Base-by-base conservation (phyloP, 1,140 invertebrate genomes). In the Lineus longissimus region DNA sequence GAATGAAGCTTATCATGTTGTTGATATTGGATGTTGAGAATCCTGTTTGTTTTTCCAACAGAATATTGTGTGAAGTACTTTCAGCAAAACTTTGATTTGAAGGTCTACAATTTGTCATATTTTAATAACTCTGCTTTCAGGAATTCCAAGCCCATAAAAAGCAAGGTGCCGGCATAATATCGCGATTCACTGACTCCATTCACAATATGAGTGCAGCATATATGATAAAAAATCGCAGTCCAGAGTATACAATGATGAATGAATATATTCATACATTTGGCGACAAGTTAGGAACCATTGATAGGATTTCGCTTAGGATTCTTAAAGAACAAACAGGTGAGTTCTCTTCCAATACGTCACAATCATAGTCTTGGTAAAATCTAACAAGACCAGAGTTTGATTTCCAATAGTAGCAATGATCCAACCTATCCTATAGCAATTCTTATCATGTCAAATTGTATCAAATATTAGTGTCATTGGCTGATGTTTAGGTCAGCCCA, bases 141-240 rank as follows among this genome's bases (percentile, higher is more conserved):
- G 88, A 90, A 74, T 89, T 90, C 74, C 83, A 81, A 57, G 74
- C 85, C 59, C 84, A 88, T 73, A 85, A 87, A 55, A 89, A 87
- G 79, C 86, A 85, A 74, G 84, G 84, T 62, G 80, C 81, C 45
- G 85, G 85, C 47, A 77, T 87, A 6, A 74, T 88, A 0, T 82
- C 81, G 6, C 85, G 86, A 73, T 81, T 87, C 64, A 84, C 85
- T 0, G 86, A 86, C 66, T 87, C 87, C 1, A 76, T 88, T 27
- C 86, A 86, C 75, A 88, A 85, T 70, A 82, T 88, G 43, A 79
- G 85, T 11, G 82, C 80, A 43, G 79, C 81, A 58, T 84, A 85
- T 56, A 83, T 84, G 62, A 80, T 86, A 63, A 87, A 87, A 69
- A 85, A 86, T 33, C 82, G 84, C 58, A 80, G 86, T 62, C 79